Evolutionary conservation across 2,113 vertebrate species (phyloP), one percentile per base, ranked within the genome.

Genomic region (Glaucidium brasilianum): DNA sequence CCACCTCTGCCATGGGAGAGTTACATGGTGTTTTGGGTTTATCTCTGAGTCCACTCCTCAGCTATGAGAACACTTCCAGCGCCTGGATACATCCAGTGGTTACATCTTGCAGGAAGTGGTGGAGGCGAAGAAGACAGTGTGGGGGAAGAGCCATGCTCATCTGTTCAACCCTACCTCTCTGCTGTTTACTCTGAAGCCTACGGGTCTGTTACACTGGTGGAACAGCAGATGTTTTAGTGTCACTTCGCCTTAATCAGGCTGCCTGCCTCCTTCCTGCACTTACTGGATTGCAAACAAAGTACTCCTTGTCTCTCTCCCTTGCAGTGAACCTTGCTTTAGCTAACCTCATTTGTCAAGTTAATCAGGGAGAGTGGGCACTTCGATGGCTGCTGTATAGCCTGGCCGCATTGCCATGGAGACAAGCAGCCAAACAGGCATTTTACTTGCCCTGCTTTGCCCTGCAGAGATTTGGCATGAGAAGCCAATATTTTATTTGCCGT

Each of bases 301-400:
- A 9, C 67, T 94, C 45, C 81, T 96, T 94, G 87, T 96, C 90
- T 94, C 90, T 94, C 59, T 94, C n/a, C 45, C 45, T 82, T 76
- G 67, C 67, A 88, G 74, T 2, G 0, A 85, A 73, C 63, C 67
- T 81, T 63, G 68, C 89, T 95, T 95, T 73, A 62, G 59, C 81
- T 97, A 91, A 96, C 95, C 77, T 93, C 91, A 47, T 97, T 96
- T 92, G 91, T 95, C 89, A 95, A 80, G 94, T 96, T 91, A 96
- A 96, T 92, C 96, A 94, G 81, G 67, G 81, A 96, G 91, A 96
- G 89, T 92, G 93, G 87, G 85, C 78, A 88, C 78, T 94, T 91
- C 3, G 8, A 73, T 83, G 94, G 77, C 89, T 91, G 77, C 87
- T 88, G 32, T 55, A 34, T 50, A 91, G 92, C 84, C 77, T 76